These are phyloP conservation scores for Archegozetes longisetosus DNA, from an alignment of 1,140 invertebrate genomes.

Conservation along the genomic window DNA sequence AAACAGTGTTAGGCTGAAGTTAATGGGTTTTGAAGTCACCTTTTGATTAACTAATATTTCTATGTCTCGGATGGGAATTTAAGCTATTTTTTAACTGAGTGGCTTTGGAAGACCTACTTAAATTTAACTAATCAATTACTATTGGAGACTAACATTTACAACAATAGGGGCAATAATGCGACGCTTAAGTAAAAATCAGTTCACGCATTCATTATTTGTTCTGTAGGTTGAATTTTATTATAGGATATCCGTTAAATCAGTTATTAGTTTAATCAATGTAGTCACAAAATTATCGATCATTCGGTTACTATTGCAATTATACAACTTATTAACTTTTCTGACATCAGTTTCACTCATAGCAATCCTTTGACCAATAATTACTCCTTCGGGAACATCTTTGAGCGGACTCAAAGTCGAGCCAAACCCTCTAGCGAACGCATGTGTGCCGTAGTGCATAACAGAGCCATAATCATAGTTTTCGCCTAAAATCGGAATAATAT, in stretches of 20 bases:
- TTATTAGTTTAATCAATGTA: neutral
- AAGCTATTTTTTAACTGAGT: neutral
- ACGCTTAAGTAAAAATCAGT: neutral
- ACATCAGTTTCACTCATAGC: slow-evolving; percentile 33
- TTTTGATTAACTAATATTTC: no score
- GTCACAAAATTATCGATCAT: neutral
- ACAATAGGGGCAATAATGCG: no score
- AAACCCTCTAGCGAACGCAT: neutral
- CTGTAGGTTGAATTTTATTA: neutral
- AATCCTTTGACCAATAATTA: slow-evolving; percentile 31
- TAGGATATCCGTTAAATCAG: neutral
- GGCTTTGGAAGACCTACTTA: neutral
- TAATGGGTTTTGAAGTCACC: no score
- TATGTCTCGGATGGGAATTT: no score
- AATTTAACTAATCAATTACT: neutral
- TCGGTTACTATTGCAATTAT: slow-evolving; percentile 25
- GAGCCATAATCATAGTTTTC: slow-evolving; percentile 17
- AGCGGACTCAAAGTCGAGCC: neutral
- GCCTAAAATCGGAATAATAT: slow-evolving; percentile 24
- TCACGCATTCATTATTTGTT: neutral
- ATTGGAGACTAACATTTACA: neutral
- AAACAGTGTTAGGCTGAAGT: no score
- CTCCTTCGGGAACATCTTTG: neutral
- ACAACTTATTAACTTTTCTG: slow-evolving; percentile 34
- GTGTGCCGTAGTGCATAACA: slow-evolving; percentile 18